Conservation (phyloP, 2,797 vertebrate species). For the Poecilia wingei region DNA sequence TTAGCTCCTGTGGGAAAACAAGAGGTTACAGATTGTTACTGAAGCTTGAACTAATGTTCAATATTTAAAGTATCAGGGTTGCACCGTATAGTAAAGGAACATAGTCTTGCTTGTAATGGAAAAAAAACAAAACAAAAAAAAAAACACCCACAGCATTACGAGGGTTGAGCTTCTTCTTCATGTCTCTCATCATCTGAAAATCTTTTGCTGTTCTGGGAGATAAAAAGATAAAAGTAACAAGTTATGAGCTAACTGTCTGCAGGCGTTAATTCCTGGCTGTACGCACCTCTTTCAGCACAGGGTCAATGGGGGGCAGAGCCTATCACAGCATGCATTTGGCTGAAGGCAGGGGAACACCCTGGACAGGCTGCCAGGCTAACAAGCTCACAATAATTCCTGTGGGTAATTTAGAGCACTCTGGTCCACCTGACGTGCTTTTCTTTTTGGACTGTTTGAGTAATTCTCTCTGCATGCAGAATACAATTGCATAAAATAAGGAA, state of each 20-base stretch:
- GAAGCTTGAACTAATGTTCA: not conserved
- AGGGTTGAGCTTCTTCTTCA: constrained; percentile 93
- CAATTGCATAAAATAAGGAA: constrained; percentile 2
- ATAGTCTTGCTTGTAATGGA: not conserved
- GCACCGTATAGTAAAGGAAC: not conserved
- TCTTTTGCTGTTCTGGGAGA: constrained; percentile 88
- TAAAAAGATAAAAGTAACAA: constrained; percentile 42
- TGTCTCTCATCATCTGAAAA: constrained; percentile 90
- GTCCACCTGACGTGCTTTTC: constrained; percentile 16
- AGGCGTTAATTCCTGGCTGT: constrained; percentile 51
- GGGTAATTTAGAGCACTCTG: constrained; percentile 21
- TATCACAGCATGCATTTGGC: constrained; percentile 68
- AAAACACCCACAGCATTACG: constrained; percentile 85
- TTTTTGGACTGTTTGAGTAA: constrained; percentile 22
- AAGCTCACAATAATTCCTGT: constrained; percentile 42
- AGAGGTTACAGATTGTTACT: not conserved
- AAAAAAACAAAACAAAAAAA: not conserved
- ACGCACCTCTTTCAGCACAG: constrained; percentile 18
- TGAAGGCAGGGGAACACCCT: constrained; percentile 63
- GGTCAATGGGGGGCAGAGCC: constrained; percentile 40
- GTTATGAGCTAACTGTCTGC: constrained; percentile 26
- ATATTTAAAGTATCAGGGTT: not conserved
- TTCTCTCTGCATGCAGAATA: not conserved
- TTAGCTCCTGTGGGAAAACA: constrained; percentile 82
- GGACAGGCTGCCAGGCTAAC: constrained; percentile 50